Conservation (phyloP, 2,888 invertebrate species). For the Morpho achilles region DNA sequence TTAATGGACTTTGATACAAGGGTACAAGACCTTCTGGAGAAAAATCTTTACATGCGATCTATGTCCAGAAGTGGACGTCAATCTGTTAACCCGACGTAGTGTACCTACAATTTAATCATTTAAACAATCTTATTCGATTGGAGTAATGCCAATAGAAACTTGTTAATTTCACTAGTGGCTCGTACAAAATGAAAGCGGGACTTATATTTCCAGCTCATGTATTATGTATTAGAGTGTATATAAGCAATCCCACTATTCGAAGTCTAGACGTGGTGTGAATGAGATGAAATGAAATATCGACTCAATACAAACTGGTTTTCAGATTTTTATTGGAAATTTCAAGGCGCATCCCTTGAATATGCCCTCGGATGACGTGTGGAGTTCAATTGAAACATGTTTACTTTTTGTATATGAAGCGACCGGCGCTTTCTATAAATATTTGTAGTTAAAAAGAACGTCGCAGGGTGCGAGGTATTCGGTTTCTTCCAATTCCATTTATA, state of each 20-base stretch:
- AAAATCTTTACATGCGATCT: too few species aligned
- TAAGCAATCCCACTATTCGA: constrained; percentile 60
- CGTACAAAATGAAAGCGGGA: constrained; percentile 55
- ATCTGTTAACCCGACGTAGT: not conserved
- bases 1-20: too few species aligned
- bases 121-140: constrained; percentile 36
- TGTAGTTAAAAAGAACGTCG: not conserved
- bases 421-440: constrained; percentile 9
- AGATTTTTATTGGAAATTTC: constrained; percentile 41
- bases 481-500: not conserved
- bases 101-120: constrained; percentile 18
- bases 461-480: not conserved
- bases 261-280: constrained; percentile 67
- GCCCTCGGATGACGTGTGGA: constrained; percentile 22
- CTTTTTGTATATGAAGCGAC: constrained; percentile 8
- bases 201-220: constrained; percentile 69
- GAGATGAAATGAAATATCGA: constrained; percentile 63
- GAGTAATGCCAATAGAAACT: constrained; percentile 69
- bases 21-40: too few species aligned
- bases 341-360: constrained; percentile 31
- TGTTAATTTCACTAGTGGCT: constrained; percentile 64
- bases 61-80: too few species aligned
- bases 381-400: constrained; percentile 21
- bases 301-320: constrained; percentile 43
- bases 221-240: constrained; percentile 59